Evolutionary conservation across 2,888 invertebrate genomes (phyloP), one percentile per base, ranked within the genome.

Genomic region (Autographa pulchrina): DNA sequence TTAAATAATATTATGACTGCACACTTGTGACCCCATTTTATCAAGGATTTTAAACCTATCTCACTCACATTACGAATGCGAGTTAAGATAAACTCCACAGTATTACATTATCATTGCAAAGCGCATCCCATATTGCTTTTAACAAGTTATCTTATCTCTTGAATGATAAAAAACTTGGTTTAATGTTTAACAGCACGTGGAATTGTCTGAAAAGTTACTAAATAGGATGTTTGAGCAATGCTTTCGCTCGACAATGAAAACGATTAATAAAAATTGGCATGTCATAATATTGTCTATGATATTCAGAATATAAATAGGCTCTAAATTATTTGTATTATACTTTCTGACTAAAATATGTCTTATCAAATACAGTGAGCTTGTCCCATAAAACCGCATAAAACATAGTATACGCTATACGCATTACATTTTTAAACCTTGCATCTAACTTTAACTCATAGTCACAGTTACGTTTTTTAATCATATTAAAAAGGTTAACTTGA

Each of bases 21-120:
- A 48, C 48, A 48, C 43, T 48, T n/a, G 48, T n/a, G 48, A 48
- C 48, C 48, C n/a, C n/a, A 48, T 48, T 48, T 38, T n/a, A 48
- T n/a, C 48, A 48, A 48, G 48, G 48, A 48, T n/a, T 48, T n/a
- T 48, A 48, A 48, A 38, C 38, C 48, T 48, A 48, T 48, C 48
- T 48, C 48, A 5, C 48, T 48, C n/a, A 7, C n/a, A 48, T n/a
- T 16, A 48, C 48, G 48, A 48, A 48, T 48, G 48, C n/a, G 5
- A 35, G 43, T 16, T 48, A 48, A 48, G 14, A 16, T 48, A n/a
- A n/a, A 48, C 41, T 41, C 3, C n/a, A 43, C 43, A n/a, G n/a
- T 48, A n/a, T 48, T 48, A 48, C 48, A 48, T 48, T 48, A n/a
- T n/a, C 48, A 48, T 48, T 16, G 48, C 48, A 48, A n/a, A 48